phyloP scores from a whole-genome alignment of 2,888 invertebrate genomes.

The Diogma glabrata region DNA sequence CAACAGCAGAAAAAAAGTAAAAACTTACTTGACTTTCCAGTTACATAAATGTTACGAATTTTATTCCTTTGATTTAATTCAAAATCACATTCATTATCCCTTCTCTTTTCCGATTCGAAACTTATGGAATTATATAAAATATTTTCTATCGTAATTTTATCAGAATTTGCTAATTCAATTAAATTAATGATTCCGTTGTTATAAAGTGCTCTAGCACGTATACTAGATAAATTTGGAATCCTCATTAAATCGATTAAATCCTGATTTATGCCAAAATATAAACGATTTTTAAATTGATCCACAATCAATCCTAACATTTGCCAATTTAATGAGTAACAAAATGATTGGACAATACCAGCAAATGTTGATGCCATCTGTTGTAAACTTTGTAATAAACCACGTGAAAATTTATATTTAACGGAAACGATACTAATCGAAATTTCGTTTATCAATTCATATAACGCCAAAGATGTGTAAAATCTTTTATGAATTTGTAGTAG shows the following conservation, averaged over 20 bases:
- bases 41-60: conserved; percentile 63
- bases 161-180: conserved; percentile 64
- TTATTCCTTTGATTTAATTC: conserved; percentile 55
- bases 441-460: conserved; percentile 90
- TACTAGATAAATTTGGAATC: conserved; percentile 69
- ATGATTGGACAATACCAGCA: conserved; percentile 96
- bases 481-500: conserved; percentile 55
- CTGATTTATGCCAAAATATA: conserved; percentile 87
- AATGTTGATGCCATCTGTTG: conserved; percentile 93
- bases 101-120: conserved; percentile 71
- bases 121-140: conserved; percentile 67
- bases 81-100: conserved; percentile 54
- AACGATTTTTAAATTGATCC: conserved; percentile 83
- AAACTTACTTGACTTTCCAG: conserved; percentile 54
- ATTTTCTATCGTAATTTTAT: conserved; percentile 56
- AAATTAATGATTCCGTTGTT: conserved; percentile 70
- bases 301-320: conserved; percentile 77
- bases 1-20: neutral
- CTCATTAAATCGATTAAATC: conserved; percentile 87
- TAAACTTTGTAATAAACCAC: conserved; percentile 84
- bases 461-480: conserved; percentile 80
- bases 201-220: conserved; percentile 71
- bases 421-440: conserved; percentile 68
- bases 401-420: conserved; percentile 70
- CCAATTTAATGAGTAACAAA: conserved; percentile 90